These are phyloP conservation scores for Quiscalus mexicanus DNA, from an alignment of 2,113 vertebrate genomes.

Conservation along the genomic window DNA sequence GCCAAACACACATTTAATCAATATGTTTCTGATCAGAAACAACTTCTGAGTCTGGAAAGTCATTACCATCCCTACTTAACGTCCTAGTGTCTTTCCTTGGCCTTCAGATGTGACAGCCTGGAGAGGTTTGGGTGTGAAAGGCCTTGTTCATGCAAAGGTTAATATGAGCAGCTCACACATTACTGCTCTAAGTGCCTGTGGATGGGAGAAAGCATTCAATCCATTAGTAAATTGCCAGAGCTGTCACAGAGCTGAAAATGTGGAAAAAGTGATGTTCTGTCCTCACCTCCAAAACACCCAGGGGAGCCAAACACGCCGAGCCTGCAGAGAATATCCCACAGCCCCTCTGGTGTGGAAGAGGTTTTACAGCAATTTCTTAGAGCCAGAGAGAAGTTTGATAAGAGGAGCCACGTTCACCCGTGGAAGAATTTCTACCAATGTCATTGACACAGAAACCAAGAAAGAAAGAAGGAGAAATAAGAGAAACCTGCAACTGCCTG, in stretches of 20 bases:
- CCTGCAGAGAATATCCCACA: rapidly evolving
- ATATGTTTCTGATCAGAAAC: constrained; percentile 41
- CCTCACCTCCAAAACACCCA: neutral
- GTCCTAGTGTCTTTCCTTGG: neutral
- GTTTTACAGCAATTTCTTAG: neutral
- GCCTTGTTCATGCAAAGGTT: constrained; percentile 38
- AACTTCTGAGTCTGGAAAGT: constrained; percentile 12
- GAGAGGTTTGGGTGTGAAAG: neutral
- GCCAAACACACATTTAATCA: constrained; percentile 54
- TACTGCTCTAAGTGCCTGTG: neutral
- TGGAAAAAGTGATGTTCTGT: neutral
- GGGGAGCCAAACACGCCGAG: neutral
- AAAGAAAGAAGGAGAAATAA: neutral
- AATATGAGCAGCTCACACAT: neutral
- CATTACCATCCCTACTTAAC: neutral
- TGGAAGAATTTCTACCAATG: neutral
- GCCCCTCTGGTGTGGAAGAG: neutral
- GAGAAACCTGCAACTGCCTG: neutral
- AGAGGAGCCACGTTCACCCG: neutral
- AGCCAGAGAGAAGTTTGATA: neutral
- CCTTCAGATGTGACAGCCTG: neutral
- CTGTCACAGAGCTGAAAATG: neutral
- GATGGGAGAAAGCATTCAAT: constrained; percentile 12
- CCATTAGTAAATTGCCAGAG: constrained; percentile 37
- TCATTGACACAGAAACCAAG: neutral